A percentile compares a stretch with the other conserved stretches of the same genome.
Evolutionary conservation across 2,113 vertebrate genomes (phyloP).

Genomic region (Ibidorhyncha struthersii): DNA sequence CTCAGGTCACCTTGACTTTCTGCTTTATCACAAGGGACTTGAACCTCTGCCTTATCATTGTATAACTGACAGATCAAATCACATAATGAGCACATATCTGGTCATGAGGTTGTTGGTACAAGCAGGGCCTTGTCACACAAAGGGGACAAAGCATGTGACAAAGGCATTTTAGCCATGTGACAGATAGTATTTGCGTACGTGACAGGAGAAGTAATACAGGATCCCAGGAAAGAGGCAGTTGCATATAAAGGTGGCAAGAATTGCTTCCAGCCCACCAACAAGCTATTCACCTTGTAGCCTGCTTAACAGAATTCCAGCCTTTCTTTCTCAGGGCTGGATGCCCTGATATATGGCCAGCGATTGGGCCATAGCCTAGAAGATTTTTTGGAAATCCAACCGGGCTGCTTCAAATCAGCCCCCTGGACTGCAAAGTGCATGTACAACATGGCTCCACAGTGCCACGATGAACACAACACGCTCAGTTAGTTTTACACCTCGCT

Average conservation of each 20-base stretch:
- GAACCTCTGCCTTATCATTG: neutral
- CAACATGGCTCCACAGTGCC: neutral
- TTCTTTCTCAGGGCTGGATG: neutral
- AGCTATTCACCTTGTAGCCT: neutral
- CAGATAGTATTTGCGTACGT: neutral
- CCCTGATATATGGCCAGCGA: rapidly evolving
- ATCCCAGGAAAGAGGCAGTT: neutral
- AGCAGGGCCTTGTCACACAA: neutral
- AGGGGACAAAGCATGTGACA: neutral
- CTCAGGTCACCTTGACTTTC: neutral
- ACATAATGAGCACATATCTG: neutral
- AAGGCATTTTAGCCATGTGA: neutral
- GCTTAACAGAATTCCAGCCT: neutral
- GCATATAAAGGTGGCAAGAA: neutral
- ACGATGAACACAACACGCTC: rapidly evolving
- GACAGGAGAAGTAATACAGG: neutral
- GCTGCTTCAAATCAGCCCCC: neutral
- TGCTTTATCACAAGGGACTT: neutral
- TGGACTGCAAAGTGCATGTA: neutral
- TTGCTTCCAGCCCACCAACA: neutral
- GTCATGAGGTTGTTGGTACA: neutral
- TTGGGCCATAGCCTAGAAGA: neutral
- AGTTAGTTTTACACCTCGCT: neutral
- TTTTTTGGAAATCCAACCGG: neutral
- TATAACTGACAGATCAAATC: neutral